Base-by-base conservation (phyloP, 1,140 invertebrate genomes). In the Tribolium castaneum region DNA sequence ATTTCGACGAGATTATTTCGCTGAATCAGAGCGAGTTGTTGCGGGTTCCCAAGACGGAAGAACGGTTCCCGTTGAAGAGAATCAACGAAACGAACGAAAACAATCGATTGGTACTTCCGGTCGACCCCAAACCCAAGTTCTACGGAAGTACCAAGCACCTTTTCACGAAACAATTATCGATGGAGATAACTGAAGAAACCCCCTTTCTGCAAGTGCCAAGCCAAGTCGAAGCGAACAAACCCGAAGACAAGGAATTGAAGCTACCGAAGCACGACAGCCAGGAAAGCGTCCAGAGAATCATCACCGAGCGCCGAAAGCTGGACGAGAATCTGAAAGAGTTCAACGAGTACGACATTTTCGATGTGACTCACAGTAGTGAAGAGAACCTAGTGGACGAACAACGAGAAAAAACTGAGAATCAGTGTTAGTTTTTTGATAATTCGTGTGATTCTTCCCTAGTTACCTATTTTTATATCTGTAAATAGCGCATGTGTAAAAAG, bases 131-230 rank as follows among this genome's bases (percentile, higher is more conserved):
- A 5, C 84, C 84, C 14, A 85, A 83, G 80, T 79, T 86, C 22
- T 88, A 86, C 76, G 87, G 87, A 9, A 88, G 87, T 77, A 86
- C 86, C 6, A 87, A 86, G 75, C 85, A 86, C 78, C 78, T 87
- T 3, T 86, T 87, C 75, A 78, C 83, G 54, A 86, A 84, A 80
- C 86, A 84, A 78, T 78, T 75, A 75, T 85, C 79, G 49, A 86
- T 85, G 80, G 83, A 83, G 51, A 80, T 83, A 6, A 78, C 77
- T 6, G 86, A 86, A 78, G 85, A 86, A 75, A 84, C 84, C 2
- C 82, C 85, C 3, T 85, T 86, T 75, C 71, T 86, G 25, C 77
- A 75, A 30, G 51, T 80, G 22, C 76, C 45, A 16, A 66, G 1
- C 6, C 25, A 66, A 35, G 59, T 51, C 25, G 52, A 50, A 72